A percentile compares a stretch with the other conserved stretches of the same genome.
Conservation (phyloP, 1,140 invertebrate species). For the Babylonia areolata region DNA sequence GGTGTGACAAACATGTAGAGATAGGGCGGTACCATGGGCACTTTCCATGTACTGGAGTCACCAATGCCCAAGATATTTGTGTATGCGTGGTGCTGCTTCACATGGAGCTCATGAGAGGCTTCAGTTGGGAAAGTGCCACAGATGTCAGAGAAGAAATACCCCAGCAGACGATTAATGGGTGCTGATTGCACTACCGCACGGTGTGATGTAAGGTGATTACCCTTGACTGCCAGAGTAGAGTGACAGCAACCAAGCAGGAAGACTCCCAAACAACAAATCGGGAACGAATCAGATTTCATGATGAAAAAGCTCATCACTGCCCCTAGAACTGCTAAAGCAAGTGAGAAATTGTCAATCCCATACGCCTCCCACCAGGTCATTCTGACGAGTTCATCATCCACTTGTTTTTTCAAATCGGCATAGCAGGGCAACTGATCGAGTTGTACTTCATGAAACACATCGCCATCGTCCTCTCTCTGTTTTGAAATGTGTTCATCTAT, state of each 20-base stretch:
- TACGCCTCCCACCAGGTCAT: constrained; percentile 66
- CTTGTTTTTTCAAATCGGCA: constrained; percentile 52
- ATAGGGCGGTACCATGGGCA: constrained; percentile 63
- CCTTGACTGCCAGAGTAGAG: constrained; percentile 54
- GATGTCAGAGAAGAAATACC: constrained; percentile 62
- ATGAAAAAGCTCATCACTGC: constrained; percentile 51
- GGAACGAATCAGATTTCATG: constrained; percentile 40
- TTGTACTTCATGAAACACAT: constrained; percentile 47
- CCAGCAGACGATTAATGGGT: constrained; percentile 50
- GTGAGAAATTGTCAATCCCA: constrained; percentile 65
- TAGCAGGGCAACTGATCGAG: constrained; percentile 63
- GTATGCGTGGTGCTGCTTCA: constrained; percentile 71
- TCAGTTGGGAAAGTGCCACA: constrained; percentile 66
- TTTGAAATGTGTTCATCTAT: neutral
- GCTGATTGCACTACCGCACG: constrained; percentile 51
- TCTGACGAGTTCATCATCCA: constrained; percentile 47
- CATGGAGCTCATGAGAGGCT: constrained; percentile 63
- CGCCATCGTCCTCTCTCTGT: neutral
- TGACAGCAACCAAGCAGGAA: constrained; percentile 63
- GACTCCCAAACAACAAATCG: constrained; percentile 46
- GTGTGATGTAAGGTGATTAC: constrained; percentile 63
- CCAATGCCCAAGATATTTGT: constrained; percentile 74
- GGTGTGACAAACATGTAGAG: constrained; percentile 73
- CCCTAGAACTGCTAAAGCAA: constrained; percentile 37
- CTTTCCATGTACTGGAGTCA: constrained; percentile 72